Evolutionary conservation across 2,113 vertebrate genomes (phyloP).

Genomic region (Tor tambroides): DNA sequence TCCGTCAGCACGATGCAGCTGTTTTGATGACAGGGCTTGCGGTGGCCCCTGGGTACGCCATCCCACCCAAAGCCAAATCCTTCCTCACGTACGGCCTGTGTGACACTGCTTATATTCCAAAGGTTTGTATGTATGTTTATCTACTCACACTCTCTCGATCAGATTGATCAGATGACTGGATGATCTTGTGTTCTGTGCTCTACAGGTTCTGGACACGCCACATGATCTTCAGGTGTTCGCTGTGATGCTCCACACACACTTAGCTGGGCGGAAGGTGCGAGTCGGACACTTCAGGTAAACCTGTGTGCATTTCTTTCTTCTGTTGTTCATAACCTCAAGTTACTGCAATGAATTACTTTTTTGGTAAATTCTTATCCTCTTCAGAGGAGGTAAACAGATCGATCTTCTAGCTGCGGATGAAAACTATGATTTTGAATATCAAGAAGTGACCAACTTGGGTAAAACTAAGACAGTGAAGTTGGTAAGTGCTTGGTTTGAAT

Average conservation of each 20-base stretch:
- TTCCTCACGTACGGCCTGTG: constrained; percentile 79
- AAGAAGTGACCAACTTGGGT: constrained; percentile 72
- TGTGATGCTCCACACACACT: constrained; percentile 81
- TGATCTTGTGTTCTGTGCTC: background rate
- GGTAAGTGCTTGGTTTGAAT: constrained; percentile 53
- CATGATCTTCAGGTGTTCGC: constrained; percentile 76
- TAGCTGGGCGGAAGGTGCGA: constrained; percentile 77
- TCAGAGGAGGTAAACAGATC: constrained; percentile 77
- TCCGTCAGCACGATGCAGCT: constrained; percentile 74
- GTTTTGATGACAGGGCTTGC: constrained; percentile 73
- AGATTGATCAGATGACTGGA: background rate
- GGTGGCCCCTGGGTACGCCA: constrained; percentile 64
- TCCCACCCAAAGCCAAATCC: constrained; percentile 76
- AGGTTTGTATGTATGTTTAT: constrained; percentile 66
- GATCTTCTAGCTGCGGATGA: constrained; percentile 74
- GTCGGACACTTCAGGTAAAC: constrained; percentile 73
- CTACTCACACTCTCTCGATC: background rate
- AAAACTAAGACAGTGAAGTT: constrained; percentile 69
- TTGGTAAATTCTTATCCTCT: constrained; percentile 1
- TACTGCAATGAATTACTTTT: background rate
- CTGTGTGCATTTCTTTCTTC: no score
- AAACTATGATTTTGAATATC: constrained; percentile 80
- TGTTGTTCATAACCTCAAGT: background rate
- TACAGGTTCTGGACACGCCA: constrained; percentile 70
- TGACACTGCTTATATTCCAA: constrained; percentile 73